These are phyloP conservation scores for Tursiops truncatus DNA, from an alignment of 2,113 vertebrate genomes.

Conservation along the genomic window DNA sequence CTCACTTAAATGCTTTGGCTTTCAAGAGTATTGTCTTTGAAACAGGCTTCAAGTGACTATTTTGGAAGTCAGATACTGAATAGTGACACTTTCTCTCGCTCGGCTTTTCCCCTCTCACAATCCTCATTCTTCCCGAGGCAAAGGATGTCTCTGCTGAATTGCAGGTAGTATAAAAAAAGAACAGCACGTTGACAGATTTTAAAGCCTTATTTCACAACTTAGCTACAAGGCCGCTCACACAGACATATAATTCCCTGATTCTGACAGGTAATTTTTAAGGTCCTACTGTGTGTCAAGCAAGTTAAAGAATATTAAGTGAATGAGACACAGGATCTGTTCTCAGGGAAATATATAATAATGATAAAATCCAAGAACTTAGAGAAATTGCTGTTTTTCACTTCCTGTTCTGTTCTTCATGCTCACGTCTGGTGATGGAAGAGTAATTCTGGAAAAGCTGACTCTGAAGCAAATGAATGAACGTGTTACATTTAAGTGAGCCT, in stretches of 20 bases:
- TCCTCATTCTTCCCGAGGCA: constrained; percentile 53
- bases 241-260: not conserved
- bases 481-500: not conserved
- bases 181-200: not conserved
- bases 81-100: constrained; percentile 47
- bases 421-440: not conserved
- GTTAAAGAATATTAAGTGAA: not conserved
- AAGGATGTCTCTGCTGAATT: constrained; percentile 60
- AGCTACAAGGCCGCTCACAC: not conserved
- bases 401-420: not conserved
- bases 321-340: not conserved
- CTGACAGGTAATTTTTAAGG: constrained; percentile 21
- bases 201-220: constrained; percentile 42
- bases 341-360: not conserved
- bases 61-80: constrained; percentile 71
- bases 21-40: constrained; percentile 72
- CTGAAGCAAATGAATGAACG: not conserved
- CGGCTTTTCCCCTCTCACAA: not conserved
- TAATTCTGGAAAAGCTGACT: not conserved
- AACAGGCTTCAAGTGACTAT: constrained; percentile 63
- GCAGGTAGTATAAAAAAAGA: not conserved
- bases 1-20: constrained; percentile 47
- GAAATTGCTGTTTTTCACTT: not conserved
- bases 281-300: not conserved
- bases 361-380: not conserved